Percentiles rank a stretch among this genome's conserved stretches.
These are phyloP conservation scores for Apogon hyalosoma DNA, from an alignment of 2,797 vertebrate genomes.

Conservation along the genomic window DNA sequence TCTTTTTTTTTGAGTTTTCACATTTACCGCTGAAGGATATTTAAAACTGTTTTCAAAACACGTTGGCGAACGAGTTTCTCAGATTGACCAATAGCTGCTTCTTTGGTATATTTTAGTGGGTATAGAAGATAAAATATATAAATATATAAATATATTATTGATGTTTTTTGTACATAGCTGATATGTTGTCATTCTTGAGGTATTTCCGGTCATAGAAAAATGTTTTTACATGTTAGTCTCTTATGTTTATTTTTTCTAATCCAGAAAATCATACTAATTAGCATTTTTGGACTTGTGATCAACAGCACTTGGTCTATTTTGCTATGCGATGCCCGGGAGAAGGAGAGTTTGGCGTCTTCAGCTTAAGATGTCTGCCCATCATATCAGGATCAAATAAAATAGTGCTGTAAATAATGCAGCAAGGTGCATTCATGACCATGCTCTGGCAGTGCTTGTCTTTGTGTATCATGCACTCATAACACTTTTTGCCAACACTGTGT, in stretches of 20 bases:
- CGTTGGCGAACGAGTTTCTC: conserved; percentile 84
- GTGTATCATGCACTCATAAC: no score
- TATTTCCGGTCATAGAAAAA: conserved; percentile 80
- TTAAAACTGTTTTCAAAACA: conserved; percentile 79
- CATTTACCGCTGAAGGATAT: conserved; percentile 88
- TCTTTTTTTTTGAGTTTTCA: conserved; percentile 64
- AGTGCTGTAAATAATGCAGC: conserved; percentile 85
- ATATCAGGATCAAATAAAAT: conserved; percentile 85
- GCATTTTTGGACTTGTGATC: conserved; percentile 80
- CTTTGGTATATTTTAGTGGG: conserved; percentile 87
- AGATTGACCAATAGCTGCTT: conserved; percentile 96
- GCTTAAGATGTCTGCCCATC: conserved; percentile 78
- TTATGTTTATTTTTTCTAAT: conserved; percentile 84
- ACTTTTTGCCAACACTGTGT: no score
- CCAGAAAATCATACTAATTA: conserved; percentile 81
- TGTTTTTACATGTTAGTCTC: conserved; percentile 86
- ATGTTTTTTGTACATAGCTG: conserved; percentile 85
- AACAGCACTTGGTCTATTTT: conserved; percentile 78
- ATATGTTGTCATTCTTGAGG: conserved; percentile 84
- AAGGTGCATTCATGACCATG: conserved; percentile 76
- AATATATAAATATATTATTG: conserved; percentile 84
- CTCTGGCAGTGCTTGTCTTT: conserved; percentile 34
- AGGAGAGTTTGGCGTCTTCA: conserved; percentile 68
- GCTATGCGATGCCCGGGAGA: conserved; percentile 63
- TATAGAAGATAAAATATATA: conserved; percentile 77